Evolutionary conservation across 2,797 vertebrate genomes (phyloP), one percentile per base, ranked within the genome.

Genomic region (Valencia hispanica): DNA sequence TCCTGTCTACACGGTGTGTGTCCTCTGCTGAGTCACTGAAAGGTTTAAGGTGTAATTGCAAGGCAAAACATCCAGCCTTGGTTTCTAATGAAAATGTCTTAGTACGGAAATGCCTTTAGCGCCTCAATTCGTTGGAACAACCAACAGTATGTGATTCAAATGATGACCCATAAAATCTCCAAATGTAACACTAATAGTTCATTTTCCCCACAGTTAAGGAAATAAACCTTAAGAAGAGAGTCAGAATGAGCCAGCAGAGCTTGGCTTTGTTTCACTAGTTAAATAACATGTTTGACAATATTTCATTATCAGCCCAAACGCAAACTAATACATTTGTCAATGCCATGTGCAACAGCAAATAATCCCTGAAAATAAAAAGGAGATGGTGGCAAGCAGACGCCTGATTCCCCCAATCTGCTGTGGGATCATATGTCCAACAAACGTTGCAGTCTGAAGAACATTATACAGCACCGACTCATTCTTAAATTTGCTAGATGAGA

Each of bases 341-440:
- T 30, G 69, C 41, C 22, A 0, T 47, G 73, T 69, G 39, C 14
- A 17, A 63, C 70, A 77, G 73, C 18, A 77, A 89, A 87, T 86
- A 78, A 89, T 73, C 74, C 87, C 43, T 92, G 86, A 87, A 91
- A 91, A 86, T 78, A 43, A 74, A 18, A 73, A 78, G 70, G 72
- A 43, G 36, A 73, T 41, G 53, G 14, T 14, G 0, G 15, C 68
- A 74, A 65, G 70, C 48, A 10, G 30, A 74, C 59, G 30, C 75
- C 51, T 48, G 6, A 75, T 70, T 63, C 4, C 51, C n/a, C 36
- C 50, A 41, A n/a, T 80, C 47, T 68, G 61, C 70, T 34, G 50
- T 68, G 73, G 73, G 6, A 17, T 82, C 80, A 69, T n/a, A 3
- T 71, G 20, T n/a, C 34, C 12, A 47, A 73, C 20, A 55, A 72